Evolutionary conservation across 2,888 invertebrate species (phyloP), one percentile per base, ranked within the genome.

Genomic region (Tuta absoluta): DNA sequence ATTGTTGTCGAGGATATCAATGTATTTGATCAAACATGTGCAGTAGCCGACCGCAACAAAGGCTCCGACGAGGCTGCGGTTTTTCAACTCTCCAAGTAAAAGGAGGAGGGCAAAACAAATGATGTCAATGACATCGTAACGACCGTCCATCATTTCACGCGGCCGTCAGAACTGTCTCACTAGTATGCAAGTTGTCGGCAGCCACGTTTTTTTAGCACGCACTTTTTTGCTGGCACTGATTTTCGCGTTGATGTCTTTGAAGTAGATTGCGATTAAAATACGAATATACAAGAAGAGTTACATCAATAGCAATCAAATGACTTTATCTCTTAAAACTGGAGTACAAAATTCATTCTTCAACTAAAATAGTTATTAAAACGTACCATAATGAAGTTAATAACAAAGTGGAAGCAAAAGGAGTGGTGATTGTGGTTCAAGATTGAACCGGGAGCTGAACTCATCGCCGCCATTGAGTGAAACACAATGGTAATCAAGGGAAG

Each of bases 121-220:
- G 84, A 87, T 84, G 86, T 85, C 87, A 85, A 85, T 84, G 86
- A 84, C 87, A 85, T 79, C 75, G 73, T 84, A 85, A 85, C 84
- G 84, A 84, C 80, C 80, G 81, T 82, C 80, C 82, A 80, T 86
- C 83, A 82, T 82, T 83, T 81, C 76, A 73, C 69, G 71, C 69
- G 66, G 81, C 79, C 80, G 81, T 85, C 83, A 83, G 82, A 87
- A 85, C 80, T 82, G 82, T 85, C 81, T 82, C 82, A 79, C 72
- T 45, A 68, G 68, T 33, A 63, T 53, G 33, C 56, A 14, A 37
- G 60, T 64, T 60, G 64, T 62, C 38, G 63, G 33, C 65, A 24
- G 57, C 57, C 8, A 62, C 28, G 64, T 68, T 49, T 65, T 71
- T 71, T 17, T 8, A 14, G 24, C 38, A 19, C 58, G 21, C 45